Evolutionary conservation across 1,140 invertebrate species (phyloP).

Genomic region (Drosophila neocordata): DNA sequence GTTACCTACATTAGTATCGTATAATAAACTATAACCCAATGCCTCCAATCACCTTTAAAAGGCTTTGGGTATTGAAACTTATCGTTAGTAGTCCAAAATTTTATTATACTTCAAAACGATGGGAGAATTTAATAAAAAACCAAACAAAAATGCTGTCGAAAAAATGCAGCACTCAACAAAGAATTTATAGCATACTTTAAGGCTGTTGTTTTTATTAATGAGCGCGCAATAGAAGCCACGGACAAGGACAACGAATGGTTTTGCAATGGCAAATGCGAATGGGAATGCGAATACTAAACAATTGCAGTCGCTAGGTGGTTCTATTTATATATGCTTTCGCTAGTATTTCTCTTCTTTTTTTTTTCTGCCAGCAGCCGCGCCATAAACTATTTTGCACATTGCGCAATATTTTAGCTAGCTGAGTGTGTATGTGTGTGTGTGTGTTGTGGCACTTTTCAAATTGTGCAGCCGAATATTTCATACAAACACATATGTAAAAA

Average conservation of each 20-base stretch:
- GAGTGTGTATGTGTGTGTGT: constrained; percentile 20
- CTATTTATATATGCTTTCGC: constrained; percentile 11
- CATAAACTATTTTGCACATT: constrained; percentile 79
- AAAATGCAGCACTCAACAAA: constrained; percentile 44
- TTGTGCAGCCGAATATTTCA: constrained; percentile 61
- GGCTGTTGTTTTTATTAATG: constrained; percentile 77
- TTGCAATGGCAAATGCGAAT: background rate
- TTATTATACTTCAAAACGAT: background rate
- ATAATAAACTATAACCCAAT: too few species aligned
- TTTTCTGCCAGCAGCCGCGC: constrained; percentile 51
- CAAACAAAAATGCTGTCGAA: constrained; percentile 30
- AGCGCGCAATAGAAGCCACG: constrained; percentile 41
- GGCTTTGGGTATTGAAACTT: too few species aligned
- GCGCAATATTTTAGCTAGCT: constrained; percentile 70
- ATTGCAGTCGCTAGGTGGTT: constrained; percentile 43
- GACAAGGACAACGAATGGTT: constrained; percentile 23
- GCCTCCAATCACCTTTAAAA: too few species aligned
- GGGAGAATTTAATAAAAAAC: constrained; percentile 6
- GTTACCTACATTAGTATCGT: too few species aligned
- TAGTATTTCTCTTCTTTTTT: constrained; percentile 12
- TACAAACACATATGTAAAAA: constrained; percentile 45
- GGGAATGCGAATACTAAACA: constrained; percentile 49
- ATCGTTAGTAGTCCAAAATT: too few species aligned
- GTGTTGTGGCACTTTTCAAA: constrained; percentile 66
- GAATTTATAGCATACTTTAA: constrained; percentile 74